Base-by-base conservation (phyloP, 2,113 vertebrate genomes). In the Corythornis madagascariensis region DNA sequence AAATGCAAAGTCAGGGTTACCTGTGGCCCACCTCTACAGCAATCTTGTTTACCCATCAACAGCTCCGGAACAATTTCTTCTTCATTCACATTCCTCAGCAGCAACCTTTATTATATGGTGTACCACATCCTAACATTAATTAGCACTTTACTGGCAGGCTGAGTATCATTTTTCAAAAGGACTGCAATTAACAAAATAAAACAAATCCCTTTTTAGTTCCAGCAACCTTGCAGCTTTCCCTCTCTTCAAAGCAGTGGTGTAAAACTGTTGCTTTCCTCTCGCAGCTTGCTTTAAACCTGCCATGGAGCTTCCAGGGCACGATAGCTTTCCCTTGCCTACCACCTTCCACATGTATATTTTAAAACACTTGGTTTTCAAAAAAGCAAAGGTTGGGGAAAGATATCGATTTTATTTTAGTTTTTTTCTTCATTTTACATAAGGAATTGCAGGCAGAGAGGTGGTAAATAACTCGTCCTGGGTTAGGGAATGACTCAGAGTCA, bases 1-100 rank as follows among this genome's bases (percentile, higher is more conserved):
- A 96, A 91, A 64, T 1, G 19, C 80, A 7, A 73, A 90, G 74
- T 89, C 91, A 86, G 70, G 40, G 82, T 88, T 63, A 95, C 60
- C 69, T 88, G 83, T 8, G 26, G 85, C 94, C 86, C 88, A 94
- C 90, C 69, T 93, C 71, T 73, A 42, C 78, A 78, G 57, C 84
- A 91, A 92, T 86, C 94, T 96, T 96, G 92, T 96, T 95, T 94
- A 92, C 85, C 88, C 75, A 96, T 97, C 96, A 96, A 73, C 88
- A 85, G 42, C 71, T 74, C 53, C 21, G 84, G 74, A 94, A 65
- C 59, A 67, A 83, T 78, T 73, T 79, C 79, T 76, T 17, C 76
- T 84, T 85, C 72, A 56, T 86, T 75, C 79, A 43, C 85, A 94
- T 93, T 91, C 89, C 84, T 96, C 77, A 90, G 43, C 38, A 92